These are phyloP conservation scores for Phrynosoma platyrhinos DNA, from an alignment of 2,113 vertebrate genomes.

Conservation along the genomic window DNA sequence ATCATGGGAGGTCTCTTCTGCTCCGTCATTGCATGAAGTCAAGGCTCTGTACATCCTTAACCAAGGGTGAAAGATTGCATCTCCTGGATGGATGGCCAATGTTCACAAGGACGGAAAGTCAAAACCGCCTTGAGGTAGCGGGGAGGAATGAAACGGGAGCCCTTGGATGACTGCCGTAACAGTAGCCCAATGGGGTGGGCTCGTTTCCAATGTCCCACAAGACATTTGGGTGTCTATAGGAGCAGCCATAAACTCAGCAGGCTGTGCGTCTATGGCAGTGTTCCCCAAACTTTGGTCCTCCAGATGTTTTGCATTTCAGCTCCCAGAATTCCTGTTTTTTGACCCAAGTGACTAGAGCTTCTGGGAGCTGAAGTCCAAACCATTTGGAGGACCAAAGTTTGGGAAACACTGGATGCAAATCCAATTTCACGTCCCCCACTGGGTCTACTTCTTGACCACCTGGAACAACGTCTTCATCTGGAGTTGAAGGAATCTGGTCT, in stretches of 20 bases:
- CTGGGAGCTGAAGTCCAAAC: too few relatives aligned
- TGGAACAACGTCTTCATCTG: too few relatives aligned
- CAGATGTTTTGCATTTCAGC: too few relatives aligned
- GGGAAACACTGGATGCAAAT: too few relatives aligned
- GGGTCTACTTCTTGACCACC: too few relatives aligned
- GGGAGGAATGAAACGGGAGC: not conserved
- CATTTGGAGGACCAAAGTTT: too few relatives aligned
- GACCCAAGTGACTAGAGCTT: too few relatives aligned
- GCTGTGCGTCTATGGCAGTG: not conserved
- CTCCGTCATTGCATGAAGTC: not conserved
- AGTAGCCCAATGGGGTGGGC: not conserved
- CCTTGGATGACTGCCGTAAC: not conserved
- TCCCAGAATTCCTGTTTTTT: too few relatives aligned
- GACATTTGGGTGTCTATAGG: not conserved
- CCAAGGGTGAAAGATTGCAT: not conserved
- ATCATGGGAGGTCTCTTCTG: not conserved
- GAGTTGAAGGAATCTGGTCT: too few relatives aligned
- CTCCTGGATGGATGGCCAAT: constrained; percentile 10
- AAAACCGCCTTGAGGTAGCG: not conserved
- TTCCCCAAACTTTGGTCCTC: too few relatives aligned
- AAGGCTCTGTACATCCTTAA: not conserved
- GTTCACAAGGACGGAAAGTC: not conserved
- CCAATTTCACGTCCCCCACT: too few relatives aligned
- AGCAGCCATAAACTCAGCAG: too few relatives aligned
- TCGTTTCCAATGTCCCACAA: not conserved